phyloP scores from a whole-genome alignment of 2,888 invertebrate genomes.

The Nymphalis polychloros region DNA sequence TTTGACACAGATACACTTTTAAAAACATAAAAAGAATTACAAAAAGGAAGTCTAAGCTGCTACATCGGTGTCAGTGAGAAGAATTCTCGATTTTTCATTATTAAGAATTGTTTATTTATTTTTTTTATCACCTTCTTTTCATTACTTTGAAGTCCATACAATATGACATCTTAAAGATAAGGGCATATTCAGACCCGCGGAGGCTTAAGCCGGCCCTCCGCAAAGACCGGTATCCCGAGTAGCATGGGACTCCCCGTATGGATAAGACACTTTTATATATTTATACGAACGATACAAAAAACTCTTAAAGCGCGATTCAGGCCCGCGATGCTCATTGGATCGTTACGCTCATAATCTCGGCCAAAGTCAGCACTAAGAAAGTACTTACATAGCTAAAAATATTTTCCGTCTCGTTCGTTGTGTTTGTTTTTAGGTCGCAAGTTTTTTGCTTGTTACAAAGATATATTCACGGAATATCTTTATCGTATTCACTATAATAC shows the following conservation, averaged over 20 bases:
- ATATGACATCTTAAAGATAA: constrained; percentile 45
- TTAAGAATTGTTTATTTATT: constrained; percentile 47
- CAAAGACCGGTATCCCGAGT: constrained; percentile 56
- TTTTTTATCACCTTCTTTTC: constrained; percentile 49
- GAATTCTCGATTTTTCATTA: constrained; percentile 52
- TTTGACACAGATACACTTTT: neutral
- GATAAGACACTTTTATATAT: constrained; percentile 22
- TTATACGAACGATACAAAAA: constrained; percentile 45
- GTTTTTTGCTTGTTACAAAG: too few relatives aligned
- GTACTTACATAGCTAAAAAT: neutral
- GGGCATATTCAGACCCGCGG: constrained; percentile 57
- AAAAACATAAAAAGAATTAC: neutral
- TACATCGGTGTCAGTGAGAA: constrained; percentile 56
- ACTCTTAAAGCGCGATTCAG: constrained; percentile 63
- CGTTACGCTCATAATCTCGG: constrained; percentile 33
- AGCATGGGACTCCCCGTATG: constrained; percentile 56
- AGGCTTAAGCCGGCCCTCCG: constrained; percentile 56
- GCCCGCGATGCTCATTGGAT: constrained; percentile 46
- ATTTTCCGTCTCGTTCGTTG: too few relatives aligned
- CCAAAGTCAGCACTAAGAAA: constrained; percentile 1
- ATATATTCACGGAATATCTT: too few relatives aligned
- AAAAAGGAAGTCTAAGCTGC: constrained; percentile 58
- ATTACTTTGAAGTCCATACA: constrained; percentile 51
- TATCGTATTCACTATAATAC: too few relatives aligned
- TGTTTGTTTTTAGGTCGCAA: too few relatives aligned